A percentile compares a stretch with the other conserved stretches of the same genome.
Evolutionary conservation across 1,140 invertebrate genomes (phyloP).

Genomic region (Polyergus mexicanus): DNA sequence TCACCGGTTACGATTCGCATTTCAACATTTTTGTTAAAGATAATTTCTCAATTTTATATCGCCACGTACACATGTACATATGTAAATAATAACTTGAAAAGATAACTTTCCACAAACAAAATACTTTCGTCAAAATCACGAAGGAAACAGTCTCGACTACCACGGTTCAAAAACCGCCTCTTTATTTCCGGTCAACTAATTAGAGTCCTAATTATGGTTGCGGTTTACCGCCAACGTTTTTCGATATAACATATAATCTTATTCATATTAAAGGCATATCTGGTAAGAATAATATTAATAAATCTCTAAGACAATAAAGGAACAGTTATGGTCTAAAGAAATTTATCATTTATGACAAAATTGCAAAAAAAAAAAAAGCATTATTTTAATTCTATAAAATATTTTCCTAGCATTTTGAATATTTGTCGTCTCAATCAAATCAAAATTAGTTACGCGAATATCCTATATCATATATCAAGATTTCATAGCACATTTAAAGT

Average conservation of each 20-base stretch:
- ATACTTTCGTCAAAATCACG: not conserved
- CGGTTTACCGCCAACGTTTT: slow-evolving; percentile 47
- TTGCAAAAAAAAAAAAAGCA: not conserved
- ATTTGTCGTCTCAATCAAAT: not conserved
- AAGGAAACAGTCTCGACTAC: slow-evolving; percentile 38
- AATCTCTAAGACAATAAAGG: not conserved
- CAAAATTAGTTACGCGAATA: not conserved
- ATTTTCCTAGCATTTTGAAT: not conserved
- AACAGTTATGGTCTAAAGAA: not conserved
- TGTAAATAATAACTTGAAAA: slow-evolving; percentile 11
- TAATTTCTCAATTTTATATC: not conserved
- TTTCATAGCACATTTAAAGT: not conserved
- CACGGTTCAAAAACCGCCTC: slow-evolving; percentile 43
- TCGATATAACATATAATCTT: not conserved
- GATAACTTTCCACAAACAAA: not conserved
- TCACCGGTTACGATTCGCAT: not conserved
- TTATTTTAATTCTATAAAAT: not conserved
- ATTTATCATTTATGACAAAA: not conserved
- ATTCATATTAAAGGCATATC: slow-evolving; percentile 13
- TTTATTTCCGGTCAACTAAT: slow-evolving; percentile 67
- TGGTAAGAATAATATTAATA: not conserved
- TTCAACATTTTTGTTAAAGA: not conserved
- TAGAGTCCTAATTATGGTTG: slow-evolving; percentile 35
- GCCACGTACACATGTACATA: not conserved
- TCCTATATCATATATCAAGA: too few species aligned